Evolutionary conservation across 2,888 invertebrate species (phyloP).

Genomic region (Psylliodes chrysocephalus): DNA sequence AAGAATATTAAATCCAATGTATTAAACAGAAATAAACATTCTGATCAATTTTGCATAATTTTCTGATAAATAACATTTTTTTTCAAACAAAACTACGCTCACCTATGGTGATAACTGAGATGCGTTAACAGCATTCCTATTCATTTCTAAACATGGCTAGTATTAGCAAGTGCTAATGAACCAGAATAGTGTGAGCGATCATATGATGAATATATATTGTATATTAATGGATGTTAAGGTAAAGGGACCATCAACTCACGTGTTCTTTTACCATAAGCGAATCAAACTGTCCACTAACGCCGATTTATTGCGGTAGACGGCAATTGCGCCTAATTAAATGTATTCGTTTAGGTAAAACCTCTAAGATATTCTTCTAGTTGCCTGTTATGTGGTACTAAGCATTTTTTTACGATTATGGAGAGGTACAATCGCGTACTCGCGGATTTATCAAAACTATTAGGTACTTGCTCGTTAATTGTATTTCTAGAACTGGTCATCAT

Average conservation of each 20-base stretch:
- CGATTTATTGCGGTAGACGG: conserved; percentile 42
- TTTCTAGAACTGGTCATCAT: conserved; percentile 11
- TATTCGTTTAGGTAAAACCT: conserved; percentile 41
- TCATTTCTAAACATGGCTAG: conserved; percentile 45
- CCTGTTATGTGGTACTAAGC: conserved; percentile 22
- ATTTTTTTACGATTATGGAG: conserved; percentile 36
- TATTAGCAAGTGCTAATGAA: conserved; percentile 49
- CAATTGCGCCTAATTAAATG: conserved; percentile 45
- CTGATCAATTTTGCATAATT: conserved; percentile 30
- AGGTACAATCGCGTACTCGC: conserved; percentile 8
- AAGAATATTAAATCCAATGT: no score
- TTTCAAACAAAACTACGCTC: conserved; percentile 32
- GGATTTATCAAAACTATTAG: conserved; percentile 23
- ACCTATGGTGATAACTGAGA: conserved; percentile 44
- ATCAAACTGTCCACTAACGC: conserved; percentile 37
- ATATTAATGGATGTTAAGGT: conserved; percentile 49
- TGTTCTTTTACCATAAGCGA: conserved; percentile 45
- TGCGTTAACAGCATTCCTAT: conserved; percentile 45
- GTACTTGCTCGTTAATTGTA: conserved; percentile 14
- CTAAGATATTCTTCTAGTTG: conserved; percentile 27
- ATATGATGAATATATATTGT: conserved; percentile 49
- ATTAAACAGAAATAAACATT: background rate
- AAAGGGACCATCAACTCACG: conserved; percentile 45
- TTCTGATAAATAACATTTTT: conserved; percentile 30
- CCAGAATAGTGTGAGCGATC: conserved; percentile 41